These are phyloP conservation scores for Trichogramma evanescens DNA, from an alignment of 2,888 invertebrate species.

Conservation along the genomic window DNA sequence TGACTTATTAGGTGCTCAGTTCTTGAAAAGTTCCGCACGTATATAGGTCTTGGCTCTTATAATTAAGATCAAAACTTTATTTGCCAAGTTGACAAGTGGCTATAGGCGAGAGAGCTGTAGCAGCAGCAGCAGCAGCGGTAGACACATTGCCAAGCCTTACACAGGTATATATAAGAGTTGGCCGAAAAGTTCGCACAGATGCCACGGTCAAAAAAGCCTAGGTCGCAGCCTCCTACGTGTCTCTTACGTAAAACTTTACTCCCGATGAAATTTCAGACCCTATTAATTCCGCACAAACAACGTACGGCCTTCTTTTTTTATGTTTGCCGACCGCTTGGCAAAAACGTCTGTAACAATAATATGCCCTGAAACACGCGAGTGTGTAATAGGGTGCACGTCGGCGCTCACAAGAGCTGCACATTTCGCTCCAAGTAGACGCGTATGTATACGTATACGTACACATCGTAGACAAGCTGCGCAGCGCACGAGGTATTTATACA, in stretches of 20 bases:
- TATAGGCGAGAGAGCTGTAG: neutral
- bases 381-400: too few species aligned
- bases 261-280: too few species aligned
- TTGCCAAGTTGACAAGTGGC: slow-evolving; percentile 3
- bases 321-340: slow-evolving; percentile 2
- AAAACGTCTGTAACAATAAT: too few species aligned
- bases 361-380: too few species aligned
- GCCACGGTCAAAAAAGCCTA: neutral
- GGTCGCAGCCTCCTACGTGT: neutral
- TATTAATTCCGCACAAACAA: too few species aligned
- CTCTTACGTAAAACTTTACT: too few species aligned
- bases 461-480: too few species aligned
- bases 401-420: too few species aligned
- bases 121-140: neutral
- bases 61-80: slow-evolving; percentile 15
- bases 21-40: slow-evolving; percentile 3
- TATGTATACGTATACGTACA: too few species aligned
- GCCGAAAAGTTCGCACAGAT: neutral
- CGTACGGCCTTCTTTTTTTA: too few species aligned
- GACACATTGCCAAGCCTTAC: slow-evolving; percentile 12
- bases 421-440: too few species aligned
- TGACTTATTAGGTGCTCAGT: slow-evolving; percentile 14
- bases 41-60: neutral
- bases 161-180: neutral
- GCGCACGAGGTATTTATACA: too few species aligned